These are phyloP conservation scores for Axea sp. DNA, from an alignment of 2,888 invertebrate genomes.

Conservation along the genomic window DNA sequence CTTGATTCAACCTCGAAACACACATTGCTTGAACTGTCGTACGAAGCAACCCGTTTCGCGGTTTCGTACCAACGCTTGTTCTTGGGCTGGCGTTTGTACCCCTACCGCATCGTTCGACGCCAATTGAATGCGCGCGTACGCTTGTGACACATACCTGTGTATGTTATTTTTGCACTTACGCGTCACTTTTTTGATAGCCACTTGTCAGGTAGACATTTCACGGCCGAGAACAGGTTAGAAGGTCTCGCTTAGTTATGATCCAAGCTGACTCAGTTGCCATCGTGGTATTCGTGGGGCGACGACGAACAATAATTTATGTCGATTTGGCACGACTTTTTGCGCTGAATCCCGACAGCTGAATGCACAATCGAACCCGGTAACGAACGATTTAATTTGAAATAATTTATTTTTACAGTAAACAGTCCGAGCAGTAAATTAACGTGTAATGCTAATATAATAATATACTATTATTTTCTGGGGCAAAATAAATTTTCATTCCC, in stretches of 20 bases:
- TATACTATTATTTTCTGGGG: constrained; percentile 23
- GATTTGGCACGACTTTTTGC: constrained; percentile 49
- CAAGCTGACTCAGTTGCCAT: neutral
- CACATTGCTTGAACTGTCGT: constrained; percentile 75
- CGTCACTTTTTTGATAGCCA: constrained; percentile 45
- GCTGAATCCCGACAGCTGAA: constrained; percentile 41
- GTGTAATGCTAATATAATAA: constrained; percentile 32
- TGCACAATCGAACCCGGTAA: constrained; percentile 33
- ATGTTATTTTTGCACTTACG: constrained; percentile 54
- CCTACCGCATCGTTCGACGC: constrained; percentile 72
- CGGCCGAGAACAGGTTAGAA: constrained; percentile 46
- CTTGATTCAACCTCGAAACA: constrained; percentile 71
- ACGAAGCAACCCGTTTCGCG: constrained; percentile 71
- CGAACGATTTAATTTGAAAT: constrained; percentile 38
- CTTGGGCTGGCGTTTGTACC: constrained; percentile 71
- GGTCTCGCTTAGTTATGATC: constrained; percentile 54
- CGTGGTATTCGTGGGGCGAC: constrained; percentile 26
- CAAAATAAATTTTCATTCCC: constrained; percentile 43
- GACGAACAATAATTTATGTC: constrained; percentile 49
- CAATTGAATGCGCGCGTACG: constrained; percentile 73
- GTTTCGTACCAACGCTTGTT: constrained; percentile 75
- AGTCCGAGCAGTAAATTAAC: constrained; percentile 19
- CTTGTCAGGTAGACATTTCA: constrained; percentile 51
- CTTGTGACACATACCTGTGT: constrained; percentile 67
- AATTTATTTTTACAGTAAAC: constrained; percentile 42